phyloP scores from a whole-genome alignment of 2,113 vertebrate genomes.

The Callorhinus ursinus region DNA sequence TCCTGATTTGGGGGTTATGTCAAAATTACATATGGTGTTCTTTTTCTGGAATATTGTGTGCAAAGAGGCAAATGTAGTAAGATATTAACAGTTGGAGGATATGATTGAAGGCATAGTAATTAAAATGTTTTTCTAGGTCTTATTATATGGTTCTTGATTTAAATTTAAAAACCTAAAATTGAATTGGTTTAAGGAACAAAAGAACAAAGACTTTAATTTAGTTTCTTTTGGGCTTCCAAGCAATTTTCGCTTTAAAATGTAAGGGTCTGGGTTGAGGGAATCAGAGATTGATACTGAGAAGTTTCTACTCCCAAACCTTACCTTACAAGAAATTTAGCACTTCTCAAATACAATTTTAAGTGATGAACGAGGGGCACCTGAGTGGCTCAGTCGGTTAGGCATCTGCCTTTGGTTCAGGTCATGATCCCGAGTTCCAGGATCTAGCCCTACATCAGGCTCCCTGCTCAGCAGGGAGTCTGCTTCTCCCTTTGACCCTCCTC shows the following conservation, averaged over 20 bases:
- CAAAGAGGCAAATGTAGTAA: background rate
- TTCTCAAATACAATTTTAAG: background rate
- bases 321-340: background rate
- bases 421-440: too few relatives aligned
- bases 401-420: too few relatives aligned
- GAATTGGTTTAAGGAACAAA: background rate
- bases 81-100: background rate
- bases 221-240: background rate
- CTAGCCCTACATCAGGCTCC: too few relatives aligned
- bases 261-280: background rate
- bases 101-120: background rate
- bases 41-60: background rate
- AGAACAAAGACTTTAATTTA: background rate
- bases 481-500: too few relatives aligned
- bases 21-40: background rate
- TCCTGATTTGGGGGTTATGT: background rate
- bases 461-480: too few relatives aligned
- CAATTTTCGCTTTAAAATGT: background rate
- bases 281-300: background rate
- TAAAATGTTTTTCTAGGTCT: background rate
- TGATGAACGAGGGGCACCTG: background rate
- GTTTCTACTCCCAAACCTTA: background rate
- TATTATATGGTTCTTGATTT: background rate
- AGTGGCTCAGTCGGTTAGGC: too few relatives aligned
- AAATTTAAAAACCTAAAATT: background rate